Evolutionary conservation across 2,888 invertebrate species (phyloP), one percentile per base, ranked within the genome.

Genomic region (Graphium colonna): DNA sequence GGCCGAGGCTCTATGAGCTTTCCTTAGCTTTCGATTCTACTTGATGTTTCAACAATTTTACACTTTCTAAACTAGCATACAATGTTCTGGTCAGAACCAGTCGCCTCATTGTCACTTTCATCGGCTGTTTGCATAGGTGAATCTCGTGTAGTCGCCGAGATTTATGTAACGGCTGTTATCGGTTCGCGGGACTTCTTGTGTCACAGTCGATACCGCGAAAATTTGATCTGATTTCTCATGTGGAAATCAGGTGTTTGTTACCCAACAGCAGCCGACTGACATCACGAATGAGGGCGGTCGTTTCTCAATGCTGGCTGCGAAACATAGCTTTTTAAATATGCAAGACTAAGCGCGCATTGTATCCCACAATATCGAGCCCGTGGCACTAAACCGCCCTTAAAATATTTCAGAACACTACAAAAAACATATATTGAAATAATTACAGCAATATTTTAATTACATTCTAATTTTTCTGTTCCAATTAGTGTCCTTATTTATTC

Each of bases 291-390:
- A 77, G 85, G 83, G 79, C 88, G 79, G 73, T 73, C 75, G 75
- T 89, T 86, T 84, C 87, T 81, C 85, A 87, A 88, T 81, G 77
- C 79, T 84, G 79, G 76, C 88, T 82, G 77, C 80, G 85, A 86
- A 88, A 87, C 76, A 69, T 82, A 82, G 80, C 78, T 81, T 79
- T 81, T 78, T 83, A 82, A 85, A 83, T 87, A 85, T 82, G 79
- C 82, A 87, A 85, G 83, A 83, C 74, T 79, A 71, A 68, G 74
- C 69, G 76, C 72, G 36, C 69, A 80, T 79, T 81, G 76, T 82
- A 71, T 69, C 68, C 68, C 61, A 59, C 60, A 18, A 51, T 65
- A 46, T 58, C 60, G 51, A 21, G 60, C 57, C 58, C 47, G 54
- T 60, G 52, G 43, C 38, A 31, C 48, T 21, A 21, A 10, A 9